Evolutionary conservation across 2,888 invertebrate species (phyloP).

Genomic region (Atrina japonica): DNA sequence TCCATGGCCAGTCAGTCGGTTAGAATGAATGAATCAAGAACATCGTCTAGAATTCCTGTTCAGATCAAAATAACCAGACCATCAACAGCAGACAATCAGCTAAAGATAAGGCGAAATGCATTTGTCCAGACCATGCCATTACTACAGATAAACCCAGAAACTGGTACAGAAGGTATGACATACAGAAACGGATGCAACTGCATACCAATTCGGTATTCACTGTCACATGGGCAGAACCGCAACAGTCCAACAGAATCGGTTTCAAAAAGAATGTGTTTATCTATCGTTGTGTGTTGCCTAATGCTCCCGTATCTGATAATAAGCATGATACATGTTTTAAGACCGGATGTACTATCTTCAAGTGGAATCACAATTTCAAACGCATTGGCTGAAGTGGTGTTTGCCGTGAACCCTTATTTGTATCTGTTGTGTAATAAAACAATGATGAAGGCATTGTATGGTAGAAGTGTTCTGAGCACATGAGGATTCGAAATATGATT

Average conservation of each 20-base stretch:
- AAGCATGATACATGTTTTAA: not conserved
- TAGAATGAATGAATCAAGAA: not conserved
- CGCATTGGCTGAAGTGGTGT: constrained; percentile 2
- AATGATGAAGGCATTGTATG: constrained; percentile 6
- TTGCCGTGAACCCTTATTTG: constrained; percentile 12
- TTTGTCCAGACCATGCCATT: constrained; percentile 5
- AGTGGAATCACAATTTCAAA: not conserved
- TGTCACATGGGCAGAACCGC: not conserved
- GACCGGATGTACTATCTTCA: not conserved
- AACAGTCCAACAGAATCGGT: not conserved
- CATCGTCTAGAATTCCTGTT: constrained; percentile 5
- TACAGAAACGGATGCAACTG: not conserved
- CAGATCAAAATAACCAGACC: constrained; percentile 28
- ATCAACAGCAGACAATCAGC: constrained; percentile 20
- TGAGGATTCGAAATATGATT: too few relatives aligned
- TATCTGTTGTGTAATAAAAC: constrained; percentile 9
- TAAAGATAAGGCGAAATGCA: constrained; percentile 11
- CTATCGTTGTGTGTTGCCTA: constrained; percentile 1
- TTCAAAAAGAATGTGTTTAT: constrained; percentile 5
- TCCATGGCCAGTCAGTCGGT: constrained; percentile 4
- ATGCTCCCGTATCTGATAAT: constrained; percentile 6
- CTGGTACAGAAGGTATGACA: too few relatives aligned
- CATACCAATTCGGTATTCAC: not conserved
- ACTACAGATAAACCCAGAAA: constrained; percentile 15
- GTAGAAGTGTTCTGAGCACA: too few relatives aligned